phyloP scores from a whole-genome alignment of 2,113 vertebrate species.

The Rhinoderma darwinii region DNA sequence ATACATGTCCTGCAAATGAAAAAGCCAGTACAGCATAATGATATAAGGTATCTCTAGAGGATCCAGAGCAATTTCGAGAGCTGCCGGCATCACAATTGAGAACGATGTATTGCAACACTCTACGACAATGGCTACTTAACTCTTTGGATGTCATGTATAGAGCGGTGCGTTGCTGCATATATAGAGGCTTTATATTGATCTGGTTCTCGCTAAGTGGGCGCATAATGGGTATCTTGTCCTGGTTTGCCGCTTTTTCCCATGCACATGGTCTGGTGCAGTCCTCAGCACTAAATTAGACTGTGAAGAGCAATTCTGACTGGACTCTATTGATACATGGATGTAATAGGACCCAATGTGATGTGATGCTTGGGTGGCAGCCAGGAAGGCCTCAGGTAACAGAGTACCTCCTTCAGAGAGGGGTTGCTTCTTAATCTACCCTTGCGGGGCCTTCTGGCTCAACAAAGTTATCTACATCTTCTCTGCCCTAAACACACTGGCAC shows the following conservation, averaged over 20 bases:
- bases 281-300: not conserved
- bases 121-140: not conserved
- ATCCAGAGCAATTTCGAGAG: slow-evolving; percentile 32
- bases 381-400: no score
- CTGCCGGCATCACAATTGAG: slow-evolving; percentile 22
- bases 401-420: no score
- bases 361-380: no score
- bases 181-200: not conserved
- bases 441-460: no score
- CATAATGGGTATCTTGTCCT: not conserved
- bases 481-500: no score
- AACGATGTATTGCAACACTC: slow-evolving; percentile 27
- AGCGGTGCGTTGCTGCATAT: not conserved
- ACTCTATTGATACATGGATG: no score
- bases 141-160: not conserved
- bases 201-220: not conserved
- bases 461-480: no score
- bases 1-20: slow-evolving; percentile 49
- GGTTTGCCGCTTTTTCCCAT: not conserved
- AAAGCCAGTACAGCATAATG: slow-evolving; percentile 41
- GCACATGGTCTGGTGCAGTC: not conserved
- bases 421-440: no score
- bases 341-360: not conserved
- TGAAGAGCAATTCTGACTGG: not conserved
- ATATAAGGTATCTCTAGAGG: slow-evolving; percentile 40